Evolutionary conservation across 1,140 invertebrate genomes (phyloP).

Genomic region (Ptiloglossa arizonensis): DNA sequence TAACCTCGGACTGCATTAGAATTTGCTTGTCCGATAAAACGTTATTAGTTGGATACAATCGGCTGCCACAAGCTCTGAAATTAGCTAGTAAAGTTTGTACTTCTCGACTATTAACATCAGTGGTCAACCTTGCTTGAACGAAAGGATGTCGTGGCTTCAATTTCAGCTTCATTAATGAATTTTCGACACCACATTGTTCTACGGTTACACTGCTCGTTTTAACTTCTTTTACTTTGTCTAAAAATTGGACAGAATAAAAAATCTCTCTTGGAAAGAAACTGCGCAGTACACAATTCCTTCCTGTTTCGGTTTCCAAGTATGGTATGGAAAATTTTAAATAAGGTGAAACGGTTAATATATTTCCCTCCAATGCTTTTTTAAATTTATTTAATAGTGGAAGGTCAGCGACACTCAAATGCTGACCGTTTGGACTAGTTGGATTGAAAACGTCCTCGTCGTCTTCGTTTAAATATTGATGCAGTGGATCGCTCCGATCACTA

Average conservation of each 20-base stretch:
- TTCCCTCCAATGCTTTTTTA: constrained; percentile 88
- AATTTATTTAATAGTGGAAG: constrained; percentile 87
- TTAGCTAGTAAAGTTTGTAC: constrained; percentile 90
- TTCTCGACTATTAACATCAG: constrained; percentile 83
- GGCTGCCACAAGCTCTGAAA: constrained; percentile 92
- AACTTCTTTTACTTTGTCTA: constrained; percentile 71
- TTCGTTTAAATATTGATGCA: constrained; percentile 86
- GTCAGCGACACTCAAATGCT: constrained; percentile 82
- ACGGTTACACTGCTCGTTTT: constrained; percentile 54
- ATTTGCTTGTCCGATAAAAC: constrained; percentile 64
- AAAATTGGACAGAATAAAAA: constrained; percentile 87
- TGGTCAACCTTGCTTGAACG: constrained; percentile 86
- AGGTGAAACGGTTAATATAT: constrained; percentile 92
- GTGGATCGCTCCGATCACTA: constrained; percentile 89
- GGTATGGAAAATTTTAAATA: constrained; percentile 93
- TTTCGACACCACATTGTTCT: constrained; percentile 50
- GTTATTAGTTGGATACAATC: constrained; percentile 81
- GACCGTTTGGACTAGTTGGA: constrained; percentile 69
- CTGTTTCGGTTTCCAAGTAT: constrained; percentile 93
- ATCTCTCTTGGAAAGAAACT: constrained; percentile 91
- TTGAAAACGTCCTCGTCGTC: constrained; percentile 82
- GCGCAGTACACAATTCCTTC: constrained; percentile 89
- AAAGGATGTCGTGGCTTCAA: constrained; percentile 87
- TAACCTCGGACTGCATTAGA: constrained; percentile 63
- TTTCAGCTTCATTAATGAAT: constrained; percentile 59